phyloP scores from a whole-genome alignment of 1,140 invertebrate species.

The Scaptomyza hsui region DNA sequence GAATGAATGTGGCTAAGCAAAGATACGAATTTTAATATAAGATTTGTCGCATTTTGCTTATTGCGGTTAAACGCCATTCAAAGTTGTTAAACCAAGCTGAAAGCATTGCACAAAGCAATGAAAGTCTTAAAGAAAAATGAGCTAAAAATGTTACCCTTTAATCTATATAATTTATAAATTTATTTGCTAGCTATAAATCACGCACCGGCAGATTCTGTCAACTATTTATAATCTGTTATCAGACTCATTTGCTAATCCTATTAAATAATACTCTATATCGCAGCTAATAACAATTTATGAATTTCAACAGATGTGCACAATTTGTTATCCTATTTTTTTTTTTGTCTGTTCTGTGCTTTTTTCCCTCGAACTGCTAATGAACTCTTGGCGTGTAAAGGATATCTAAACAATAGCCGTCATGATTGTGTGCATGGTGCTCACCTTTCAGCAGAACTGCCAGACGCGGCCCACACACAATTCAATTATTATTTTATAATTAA shows the following conservation, averaged over 20 bases:
- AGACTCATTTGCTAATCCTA: conserved; percentile 43
- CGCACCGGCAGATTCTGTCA: not conserved
- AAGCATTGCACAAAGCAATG: not conserved
- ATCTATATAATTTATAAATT: conserved; percentile 39
- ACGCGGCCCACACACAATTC: conserved; percentile 63
- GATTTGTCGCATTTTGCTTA: conserved; percentile 37
- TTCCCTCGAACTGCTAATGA: conserved; percentile 54
- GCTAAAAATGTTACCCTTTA: not conserved
- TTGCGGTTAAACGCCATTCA: conserved; percentile 47
- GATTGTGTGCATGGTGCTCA: conserved; percentile 36
- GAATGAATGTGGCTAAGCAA: not conserved
- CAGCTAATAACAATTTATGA: conserved; percentile 57
- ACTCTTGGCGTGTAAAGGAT: conserved; percentile 64
- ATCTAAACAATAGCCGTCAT: conserved; percentile 26
- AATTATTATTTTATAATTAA: conserved; percentile 83
- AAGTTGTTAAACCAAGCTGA: conserved; percentile 38
- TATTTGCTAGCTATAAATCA: conserved; percentile 5
- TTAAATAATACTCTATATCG: conserved; percentile 57
- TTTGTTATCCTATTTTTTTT: conserved; percentile 9
- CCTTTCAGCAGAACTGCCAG: conserved; percentile 63
- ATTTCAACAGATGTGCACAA: conserved; percentile 55
- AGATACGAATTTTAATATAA: not conserved
- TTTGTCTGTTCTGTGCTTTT: not conserved
- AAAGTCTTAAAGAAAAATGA: not conserved
- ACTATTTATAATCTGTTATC: conserved; percentile 27